These are phyloP conservation scores for Indicator maculatus DNA, from an alignment of 2,113 vertebrate species.

Conservation along the genomic window DNA sequence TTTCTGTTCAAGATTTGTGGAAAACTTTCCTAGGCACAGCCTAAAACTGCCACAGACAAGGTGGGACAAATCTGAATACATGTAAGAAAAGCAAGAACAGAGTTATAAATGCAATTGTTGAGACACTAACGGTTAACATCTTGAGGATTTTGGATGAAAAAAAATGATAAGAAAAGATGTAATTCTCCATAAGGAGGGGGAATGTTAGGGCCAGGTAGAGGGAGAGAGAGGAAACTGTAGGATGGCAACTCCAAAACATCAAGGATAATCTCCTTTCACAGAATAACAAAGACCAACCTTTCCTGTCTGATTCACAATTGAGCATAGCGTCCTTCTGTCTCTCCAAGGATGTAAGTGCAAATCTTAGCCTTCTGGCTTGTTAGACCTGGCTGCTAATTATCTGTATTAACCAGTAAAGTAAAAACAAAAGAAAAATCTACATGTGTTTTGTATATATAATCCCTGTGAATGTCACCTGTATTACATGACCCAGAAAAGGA, in stretches of 20 bases:
- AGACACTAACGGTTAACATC: background rate
- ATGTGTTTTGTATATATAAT: background rate
- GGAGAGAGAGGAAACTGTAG: background rate
- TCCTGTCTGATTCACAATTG: background rate
- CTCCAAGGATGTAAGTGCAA: background rate
- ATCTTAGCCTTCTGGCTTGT: background rate
- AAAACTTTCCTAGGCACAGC: too few species aligned
- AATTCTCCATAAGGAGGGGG: background rate
- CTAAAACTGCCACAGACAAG: background rate
- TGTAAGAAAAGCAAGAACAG: background rate
- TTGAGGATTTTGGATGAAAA: background rate
- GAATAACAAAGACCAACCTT: background rate
- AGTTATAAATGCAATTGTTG: background rate
- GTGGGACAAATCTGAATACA: background rate
- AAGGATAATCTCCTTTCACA: background rate
- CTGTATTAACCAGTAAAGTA: background rate
- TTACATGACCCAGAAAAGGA: accelerated
- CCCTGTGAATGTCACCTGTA: background rate
- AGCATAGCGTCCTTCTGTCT: background rate
- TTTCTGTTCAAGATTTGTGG: too few species aligned
- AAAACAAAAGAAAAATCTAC: background rate
- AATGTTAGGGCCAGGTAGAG: too few species aligned
- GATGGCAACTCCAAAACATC: background rate
- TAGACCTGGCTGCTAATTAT: background rate
- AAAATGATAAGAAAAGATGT: background rate